Percentiles rank a stretch among this genome's conserved stretches.
phyloP scores from a whole-genome alignment of 2,797 vertebrate genomes.

The Rhinoraja longicauda region DNA sequence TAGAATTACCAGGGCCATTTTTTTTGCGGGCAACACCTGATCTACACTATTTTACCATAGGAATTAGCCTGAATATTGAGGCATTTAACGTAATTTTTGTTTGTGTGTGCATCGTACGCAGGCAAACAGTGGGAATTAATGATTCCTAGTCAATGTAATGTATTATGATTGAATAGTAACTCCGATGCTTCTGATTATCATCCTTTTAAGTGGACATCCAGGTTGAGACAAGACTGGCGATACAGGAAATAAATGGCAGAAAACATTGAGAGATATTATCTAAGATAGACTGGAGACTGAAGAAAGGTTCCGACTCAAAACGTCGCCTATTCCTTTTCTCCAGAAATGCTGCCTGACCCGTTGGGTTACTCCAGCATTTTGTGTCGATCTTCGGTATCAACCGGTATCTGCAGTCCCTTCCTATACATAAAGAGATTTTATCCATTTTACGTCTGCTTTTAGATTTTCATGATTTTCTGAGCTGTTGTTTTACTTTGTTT shows the following conservation, averaged over 20 bases:
- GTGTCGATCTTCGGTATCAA: too few relatives aligned
- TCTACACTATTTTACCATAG: not conserved
- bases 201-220: not conserved
- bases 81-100: not conserved
- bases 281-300: too few relatives aligned
- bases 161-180: not conserved
- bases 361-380: too few relatives aligned
- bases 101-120: not conserved
- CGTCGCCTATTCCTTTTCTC: too few relatives aligned
- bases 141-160: not conserved
- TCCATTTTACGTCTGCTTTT: not conserved
- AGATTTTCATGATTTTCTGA: not conserved
- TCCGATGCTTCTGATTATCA: not conserved
- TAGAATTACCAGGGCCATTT: not conserved
- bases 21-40: not conserved
- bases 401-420: too few relatives aligned
- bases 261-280: not conserved
- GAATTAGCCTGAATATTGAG: too few relatives aligned
- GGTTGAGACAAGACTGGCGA: not conserved
- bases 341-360: too few relatives aligned
- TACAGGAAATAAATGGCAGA: not conserved
- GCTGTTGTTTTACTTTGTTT: not conserved
- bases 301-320: too few relatives aligned
- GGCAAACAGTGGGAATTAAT: not conserved
- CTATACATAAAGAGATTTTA: not conserved